Base-by-base conservation (phyloP, 2,797 vertebrate species). In the Prunella strophiata region DNA sequence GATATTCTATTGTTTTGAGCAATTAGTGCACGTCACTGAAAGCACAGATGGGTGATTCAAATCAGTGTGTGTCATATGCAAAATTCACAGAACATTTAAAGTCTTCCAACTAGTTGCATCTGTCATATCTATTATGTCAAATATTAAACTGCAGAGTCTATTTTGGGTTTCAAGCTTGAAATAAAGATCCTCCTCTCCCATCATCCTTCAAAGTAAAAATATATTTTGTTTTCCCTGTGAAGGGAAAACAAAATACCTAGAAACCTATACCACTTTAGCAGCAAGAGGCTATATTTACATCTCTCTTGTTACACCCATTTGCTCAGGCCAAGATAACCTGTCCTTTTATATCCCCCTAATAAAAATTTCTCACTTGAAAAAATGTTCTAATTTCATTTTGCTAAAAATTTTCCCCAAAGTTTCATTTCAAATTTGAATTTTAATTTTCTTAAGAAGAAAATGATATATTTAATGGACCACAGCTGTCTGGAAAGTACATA, bases 401-500 rank as follows among this genome's bases (percentile, higher is more conserved):
- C 29, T 66, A 67, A 92, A 91, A 78, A 13, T 32, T 91, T 80
- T 14, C 43, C 70, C 51, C 32, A 80, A 83, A 84, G 13, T 92
- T 77, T 88, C 62, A 91, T 76, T 67, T 94, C 68, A 94, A 92
- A 50, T 94, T 94, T 66, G 65, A 97, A 96, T 94, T 94, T 77
- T 88, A 73, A 96, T 89, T 96, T 97, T 95, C 94, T 91, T 95
- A 96, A 97, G 91, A 79, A 95, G 95, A 88, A 97, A 97, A 97
- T 92, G 18, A 92, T 91, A 93, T 66, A 96, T 91, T 96, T 91
- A 79, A 93, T 59, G 88, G 88, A 83, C 80, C 73, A 70, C 91
- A 97, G 94, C 86, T 97, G 90, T 65, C 78, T 92, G 84, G 67
- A 95, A 94, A 96, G 88, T 83, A 83, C 58, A 80, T 59, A 96